Conservation (phyloP, 92 coral and sea anemone genomes). For the Epizoanthus illoricatus region DNA sequence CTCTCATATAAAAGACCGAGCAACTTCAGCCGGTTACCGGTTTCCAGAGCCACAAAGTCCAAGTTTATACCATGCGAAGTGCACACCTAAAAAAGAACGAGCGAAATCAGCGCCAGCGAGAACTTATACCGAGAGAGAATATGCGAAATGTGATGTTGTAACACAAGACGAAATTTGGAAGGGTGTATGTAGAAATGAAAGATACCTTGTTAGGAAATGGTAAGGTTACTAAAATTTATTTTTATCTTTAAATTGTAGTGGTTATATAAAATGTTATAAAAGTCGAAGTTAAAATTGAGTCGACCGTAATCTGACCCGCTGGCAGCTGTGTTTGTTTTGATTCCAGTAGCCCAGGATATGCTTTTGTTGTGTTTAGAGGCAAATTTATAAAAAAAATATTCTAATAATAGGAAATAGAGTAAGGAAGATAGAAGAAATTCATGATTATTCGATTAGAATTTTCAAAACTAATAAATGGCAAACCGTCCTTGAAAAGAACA, state of each 20-base stretch:
- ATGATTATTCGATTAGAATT: not conserved
- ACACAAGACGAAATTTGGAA: constrained; percentile 93
- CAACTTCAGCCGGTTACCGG: constrained; percentile 84
- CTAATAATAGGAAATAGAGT: not conserved
- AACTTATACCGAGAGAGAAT: constrained; percentile 80
- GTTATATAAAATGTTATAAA: not conserved
- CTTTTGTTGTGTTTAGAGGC: constrained; percentile 1
- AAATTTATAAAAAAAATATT: not conserved
- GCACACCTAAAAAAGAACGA: constrained; percentile 76
- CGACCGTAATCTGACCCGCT: not conserved
- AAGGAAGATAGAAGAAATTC: not conserved
- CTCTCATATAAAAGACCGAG: constrained; percentile 47
- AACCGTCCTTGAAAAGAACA: too few species aligned
- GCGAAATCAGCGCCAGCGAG: constrained; percentile 81
- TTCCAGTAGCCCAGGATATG: constrained; percentile 8
- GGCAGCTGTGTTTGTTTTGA: constrained; percentile 25
- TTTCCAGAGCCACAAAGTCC: constrained; percentile 69
- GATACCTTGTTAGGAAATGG: constrained; percentile 78
- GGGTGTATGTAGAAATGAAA: constrained; percentile 82
- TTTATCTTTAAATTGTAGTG: not conserved
- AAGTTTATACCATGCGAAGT: constrained; percentile 90
- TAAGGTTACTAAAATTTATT: constrained; percentile 39
- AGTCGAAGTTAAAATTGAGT: not conserved
- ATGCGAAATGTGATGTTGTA: constrained; percentile 75
- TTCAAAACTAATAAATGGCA: too few species aligned